A percentile compares a stretch with the other conserved stretches of the same genome.
Conservation (phyloP, 1,140 invertebrate genomes). For the Plectrocnemia conspersa region DNA sequence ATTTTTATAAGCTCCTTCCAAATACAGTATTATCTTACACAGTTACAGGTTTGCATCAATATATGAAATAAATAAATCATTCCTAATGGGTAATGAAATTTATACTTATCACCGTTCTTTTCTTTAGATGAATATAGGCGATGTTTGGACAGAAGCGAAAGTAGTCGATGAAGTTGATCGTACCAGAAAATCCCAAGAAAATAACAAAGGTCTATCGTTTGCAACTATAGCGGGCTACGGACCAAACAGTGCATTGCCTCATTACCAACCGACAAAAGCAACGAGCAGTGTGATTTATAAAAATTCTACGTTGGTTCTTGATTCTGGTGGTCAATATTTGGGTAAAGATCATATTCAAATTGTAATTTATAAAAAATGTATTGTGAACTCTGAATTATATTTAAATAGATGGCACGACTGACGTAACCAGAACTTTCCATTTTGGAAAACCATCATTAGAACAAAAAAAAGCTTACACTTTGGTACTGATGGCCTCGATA, state of each 20-base stretch:
- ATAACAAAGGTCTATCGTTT: conserved; percentile 71
- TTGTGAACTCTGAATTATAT: conserved; percentile 20
- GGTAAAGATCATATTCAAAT: conserved; percentile 42
- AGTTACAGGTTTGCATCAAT: too few relatives aligned
- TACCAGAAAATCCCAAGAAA: conserved; percentile 63
- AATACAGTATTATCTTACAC: too few relatives aligned
- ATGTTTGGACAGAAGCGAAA: conserved; percentile 64
- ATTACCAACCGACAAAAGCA: conserved; percentile 76
- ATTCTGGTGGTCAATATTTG: conserved; percentile 70
- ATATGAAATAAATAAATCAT: too few relatives aligned
- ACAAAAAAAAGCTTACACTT: conserved; percentile 79
- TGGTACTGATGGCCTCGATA: conserved; percentile 83
- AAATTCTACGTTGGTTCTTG: conserved; percentile 63
- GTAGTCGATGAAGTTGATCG: conserved; percentile 62
- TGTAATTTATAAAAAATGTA: not conserved
- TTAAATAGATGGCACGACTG: conserved; percentile 79
- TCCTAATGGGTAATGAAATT: too few relatives aligned
- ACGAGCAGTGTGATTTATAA: conserved; percentile 69
- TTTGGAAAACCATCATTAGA: conserved; percentile 73
- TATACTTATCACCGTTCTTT: too few relatives aligned
- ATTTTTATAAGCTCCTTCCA: too few relatives aligned
- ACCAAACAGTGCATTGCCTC: conserved; percentile 82
- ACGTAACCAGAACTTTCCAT: conserved; percentile 88
- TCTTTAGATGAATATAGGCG: conserved; percentile 40
- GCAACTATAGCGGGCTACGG: conserved; percentile 87